Evolutionary conservation across 2,113 vertebrate species (phyloP).

Genomic region (Sialia sialis): DNA sequence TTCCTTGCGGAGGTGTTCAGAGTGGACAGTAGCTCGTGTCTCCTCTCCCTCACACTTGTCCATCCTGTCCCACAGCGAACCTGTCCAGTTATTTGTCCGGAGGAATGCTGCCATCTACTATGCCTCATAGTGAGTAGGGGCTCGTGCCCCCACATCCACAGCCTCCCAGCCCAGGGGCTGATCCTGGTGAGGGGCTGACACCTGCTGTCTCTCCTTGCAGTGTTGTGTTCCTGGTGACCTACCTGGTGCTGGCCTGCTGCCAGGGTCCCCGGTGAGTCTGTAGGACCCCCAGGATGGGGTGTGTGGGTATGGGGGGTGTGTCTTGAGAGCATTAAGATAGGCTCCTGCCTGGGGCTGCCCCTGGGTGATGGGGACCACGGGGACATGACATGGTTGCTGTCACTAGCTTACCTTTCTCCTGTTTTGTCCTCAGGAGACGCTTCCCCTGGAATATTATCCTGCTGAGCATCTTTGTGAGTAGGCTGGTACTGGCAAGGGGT

Average conservation of each 20-base stretch:
- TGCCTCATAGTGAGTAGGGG: constrained; percentile 83
- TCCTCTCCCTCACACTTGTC: neutral
- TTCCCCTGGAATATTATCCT: constrained; percentile 93
- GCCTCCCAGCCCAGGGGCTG: neutral
- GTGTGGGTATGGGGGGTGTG: neutral
- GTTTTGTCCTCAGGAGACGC: constrained; percentile 75
- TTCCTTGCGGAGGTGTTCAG: neutral
- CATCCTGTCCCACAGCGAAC: neutral
- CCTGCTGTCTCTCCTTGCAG: constrained; percentile 59
- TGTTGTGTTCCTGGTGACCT: constrained; percentile 84
- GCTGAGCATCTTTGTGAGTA: constrained; percentile 88
- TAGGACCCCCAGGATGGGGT: neutral
- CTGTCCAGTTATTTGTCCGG: constrained; percentile 58
- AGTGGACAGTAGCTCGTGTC: neutral
- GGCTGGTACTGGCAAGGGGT: neutral
- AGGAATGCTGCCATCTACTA: constrained; percentile 80
- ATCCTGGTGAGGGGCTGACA: neutral
- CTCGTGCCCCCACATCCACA: neutral
- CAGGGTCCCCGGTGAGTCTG: constrained; percentile 87
- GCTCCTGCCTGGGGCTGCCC: neutral
- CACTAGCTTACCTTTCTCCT: neutral
- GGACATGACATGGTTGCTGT: accelerated
- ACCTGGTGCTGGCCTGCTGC: constrained; percentile 86
- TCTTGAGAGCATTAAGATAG: neutral
- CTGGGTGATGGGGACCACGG: accelerated